Evolutionary conservation across 2,888 invertebrate genomes (phyloP).

Genomic region (Mactromeris polynyma): DNA sequence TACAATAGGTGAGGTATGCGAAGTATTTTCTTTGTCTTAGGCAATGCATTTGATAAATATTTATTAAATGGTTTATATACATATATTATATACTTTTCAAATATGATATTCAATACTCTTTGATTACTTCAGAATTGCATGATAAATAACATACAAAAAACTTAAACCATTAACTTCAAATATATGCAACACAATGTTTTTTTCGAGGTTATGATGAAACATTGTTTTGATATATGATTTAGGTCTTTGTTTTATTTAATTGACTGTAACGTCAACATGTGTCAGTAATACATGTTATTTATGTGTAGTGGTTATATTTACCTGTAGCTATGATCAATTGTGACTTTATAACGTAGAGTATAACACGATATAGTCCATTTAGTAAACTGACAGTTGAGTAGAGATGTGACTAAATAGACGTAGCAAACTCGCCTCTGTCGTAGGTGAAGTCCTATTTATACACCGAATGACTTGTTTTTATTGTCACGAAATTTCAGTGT

Average conservation of each 20-base stretch:
- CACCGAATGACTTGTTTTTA: not conserved
- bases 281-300: not conserved
- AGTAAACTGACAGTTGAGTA: not conserved
- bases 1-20: no score
- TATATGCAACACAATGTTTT: no score
- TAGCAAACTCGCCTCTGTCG: not conserved
- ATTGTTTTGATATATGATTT: not conserved
- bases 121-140: no score
- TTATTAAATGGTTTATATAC: no score
- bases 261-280: not conserved
- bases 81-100: no score
- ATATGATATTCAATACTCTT: no score
- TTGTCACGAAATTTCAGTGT: conserved; percentile 17
- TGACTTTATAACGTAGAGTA: not conserved
- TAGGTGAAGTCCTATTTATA: not conserved
- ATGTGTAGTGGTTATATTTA: not conserved
- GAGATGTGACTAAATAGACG: not conserved
- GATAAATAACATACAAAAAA: no score
- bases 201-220: no score
- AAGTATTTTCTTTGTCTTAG: no score
- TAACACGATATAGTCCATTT: not conserved
- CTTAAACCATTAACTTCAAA: no score
- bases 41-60: no score
- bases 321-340: not conserved
- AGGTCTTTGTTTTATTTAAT: not conserved